Percentiles rank a stretch among this genome's conserved stretches.
These are phyloP conservation scores for Rhopilema esculentum DNA, from an alignment of 30 jellyfish, hydroid and myxozoan species.

Conservation along the genomic window DNA sequence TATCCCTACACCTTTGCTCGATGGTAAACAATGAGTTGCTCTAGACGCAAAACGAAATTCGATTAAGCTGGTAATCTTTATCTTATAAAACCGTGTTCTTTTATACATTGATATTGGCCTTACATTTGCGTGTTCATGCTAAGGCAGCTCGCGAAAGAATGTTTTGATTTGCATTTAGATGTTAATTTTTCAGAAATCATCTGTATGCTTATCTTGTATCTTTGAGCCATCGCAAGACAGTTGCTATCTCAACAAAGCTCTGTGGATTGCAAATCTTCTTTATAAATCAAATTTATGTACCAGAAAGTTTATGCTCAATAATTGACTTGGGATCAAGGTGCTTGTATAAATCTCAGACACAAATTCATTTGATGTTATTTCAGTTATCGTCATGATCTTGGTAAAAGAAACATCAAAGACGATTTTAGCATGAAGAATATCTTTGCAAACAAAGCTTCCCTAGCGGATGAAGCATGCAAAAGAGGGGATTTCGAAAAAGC, in stretches of 20 bases:
- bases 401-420: not conserved
- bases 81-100: not conserved
- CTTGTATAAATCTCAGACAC: not conserved
- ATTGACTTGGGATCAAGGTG: not conserved
- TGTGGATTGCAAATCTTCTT: not conserved
- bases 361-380: not conserved
- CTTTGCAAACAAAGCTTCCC: conserved; percentile 57
- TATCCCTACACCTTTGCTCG: not conserved
- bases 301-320: not conserved
- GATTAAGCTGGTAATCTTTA: not conserved
- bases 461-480: conserved; percentile 90
- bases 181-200: not conserved
- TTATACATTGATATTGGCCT: not conserved
- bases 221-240: not conserved
- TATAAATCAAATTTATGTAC: not conserved
- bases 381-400: not conserved
- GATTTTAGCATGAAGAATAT: conserved; percentile 49
- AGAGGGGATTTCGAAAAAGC: conserved; percentile 82
- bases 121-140: not conserved
- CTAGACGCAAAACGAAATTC: not conserved
- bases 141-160: not conserved
- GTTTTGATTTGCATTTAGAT: not conserved
- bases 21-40: not conserved
- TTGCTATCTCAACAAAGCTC: not conserved
- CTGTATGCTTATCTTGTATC: not conserved